Percentiles rank a stretch among this genome's conserved stretches.
Conservation (phyloP, 2,888 invertebrate species). For the Theodoxus fluviatilis region DNA sequence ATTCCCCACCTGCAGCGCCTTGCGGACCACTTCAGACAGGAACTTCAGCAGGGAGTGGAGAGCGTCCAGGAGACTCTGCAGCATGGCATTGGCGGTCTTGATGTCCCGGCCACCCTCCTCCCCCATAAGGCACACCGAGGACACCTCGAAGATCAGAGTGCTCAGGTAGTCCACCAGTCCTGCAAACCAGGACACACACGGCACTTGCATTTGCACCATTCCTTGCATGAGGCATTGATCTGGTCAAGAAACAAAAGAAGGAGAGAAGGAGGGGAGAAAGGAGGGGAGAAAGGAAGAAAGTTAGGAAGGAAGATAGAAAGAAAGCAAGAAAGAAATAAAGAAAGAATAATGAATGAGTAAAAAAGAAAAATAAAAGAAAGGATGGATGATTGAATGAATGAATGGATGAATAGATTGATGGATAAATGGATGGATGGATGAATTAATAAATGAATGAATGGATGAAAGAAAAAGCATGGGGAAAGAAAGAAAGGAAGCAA, state of each 20-base stretch:
- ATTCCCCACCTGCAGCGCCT: constrained; percentile 57
- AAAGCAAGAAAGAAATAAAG: neutral
- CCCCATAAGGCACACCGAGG: constrained; percentile 48
- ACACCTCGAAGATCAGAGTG: constrained; percentile 55
- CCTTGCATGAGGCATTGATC: too few species aligned
- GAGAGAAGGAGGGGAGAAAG: neutral
- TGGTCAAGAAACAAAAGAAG: neutral
- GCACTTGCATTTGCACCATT: too few species aligned
- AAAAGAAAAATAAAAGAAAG: neutral
- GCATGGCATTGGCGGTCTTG: constrained; percentile 49
- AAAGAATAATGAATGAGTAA: neutral
- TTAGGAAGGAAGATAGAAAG: neutral
- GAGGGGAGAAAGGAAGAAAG: neutral
- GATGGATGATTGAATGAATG: neutral
- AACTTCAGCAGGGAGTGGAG: constrained; percentile 59
- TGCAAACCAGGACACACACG: constrained; percentile 37
- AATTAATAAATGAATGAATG: neutral
- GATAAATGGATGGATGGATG: neutral
- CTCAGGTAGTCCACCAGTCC: constrained; percentile 59
- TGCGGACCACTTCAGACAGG: constrained; percentile 64
- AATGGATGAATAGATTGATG: neutral
- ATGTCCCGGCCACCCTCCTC: constrained; percentile 49
- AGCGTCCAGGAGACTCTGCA: constrained; percentile 58
- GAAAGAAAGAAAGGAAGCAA: neutral
- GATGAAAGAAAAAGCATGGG: neutral